phyloP scores from a whole-genome alignment of 2,888 invertebrate genomes.

The Clusia tigrina region DNA sequence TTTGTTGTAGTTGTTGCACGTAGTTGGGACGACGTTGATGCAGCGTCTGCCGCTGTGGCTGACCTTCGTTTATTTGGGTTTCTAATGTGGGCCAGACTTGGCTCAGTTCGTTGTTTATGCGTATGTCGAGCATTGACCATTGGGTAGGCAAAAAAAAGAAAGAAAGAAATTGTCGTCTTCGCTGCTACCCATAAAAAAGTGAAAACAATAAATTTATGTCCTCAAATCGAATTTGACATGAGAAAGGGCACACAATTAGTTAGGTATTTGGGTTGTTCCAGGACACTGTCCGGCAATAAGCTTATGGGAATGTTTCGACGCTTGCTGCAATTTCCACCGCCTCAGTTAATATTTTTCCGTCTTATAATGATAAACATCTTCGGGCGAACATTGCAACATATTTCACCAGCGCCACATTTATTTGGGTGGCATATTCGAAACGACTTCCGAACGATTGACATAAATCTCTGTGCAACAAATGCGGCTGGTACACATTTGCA shows the following conservation, averaged over 20 bases:
- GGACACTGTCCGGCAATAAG: too few relatives aligned
- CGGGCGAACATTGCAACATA: too few relatives aligned
- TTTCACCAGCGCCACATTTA: too few relatives aligned
- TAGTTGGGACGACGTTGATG: slow-evolving; percentile 21
- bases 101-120: neutral
- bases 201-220: slow-evolving; percentile 9
- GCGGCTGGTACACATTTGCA: neutral
- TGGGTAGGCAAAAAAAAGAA: neutral
- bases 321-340: too few relatives aligned
- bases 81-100: neutral
- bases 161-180: neutral
- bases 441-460: neutral
- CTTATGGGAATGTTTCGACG: too few relatives aligned
- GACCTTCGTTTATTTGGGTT: slow-evolving; percentile 30
- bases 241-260: slow-evolving; percentile 4
- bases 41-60: slow-evolving; percentile 30
- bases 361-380: too few relatives aligned
- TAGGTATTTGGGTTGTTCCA: neutral
- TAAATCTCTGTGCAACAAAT: too few relatives aligned
- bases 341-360: too few relatives aligned
- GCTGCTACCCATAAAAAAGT: neutral
- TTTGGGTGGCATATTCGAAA: neutral
- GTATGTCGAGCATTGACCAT: neutral
- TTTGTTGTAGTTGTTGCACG: slow-evolving; percentile 16
- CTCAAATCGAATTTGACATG: slow-evolving; percentile 14